Conservation (phyloP, 1,140 invertebrate genomes). For the Leguminivora glycinivorella region DNA sequence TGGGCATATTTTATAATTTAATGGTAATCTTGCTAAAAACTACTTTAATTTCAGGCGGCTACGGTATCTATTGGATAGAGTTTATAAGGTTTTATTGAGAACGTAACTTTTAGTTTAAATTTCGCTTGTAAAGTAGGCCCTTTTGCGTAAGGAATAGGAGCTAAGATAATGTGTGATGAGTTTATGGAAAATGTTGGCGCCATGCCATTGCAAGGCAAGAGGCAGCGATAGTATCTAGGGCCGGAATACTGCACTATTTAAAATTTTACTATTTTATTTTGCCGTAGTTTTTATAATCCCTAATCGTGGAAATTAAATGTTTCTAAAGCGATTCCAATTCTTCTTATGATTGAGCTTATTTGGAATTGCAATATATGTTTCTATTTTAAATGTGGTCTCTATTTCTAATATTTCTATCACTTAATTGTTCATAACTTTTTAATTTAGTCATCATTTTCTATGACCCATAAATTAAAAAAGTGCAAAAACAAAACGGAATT, state of each 20-base stretch:
- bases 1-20: constrained; percentile 65
- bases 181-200: constrained; percentile 48
- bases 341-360: neutral
- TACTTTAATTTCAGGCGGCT: constrained; percentile 39
- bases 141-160: constrained; percentile 62
- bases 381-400: too few species aligned
- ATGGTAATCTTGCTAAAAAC: constrained; percentile 39
- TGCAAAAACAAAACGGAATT: too few species aligned
- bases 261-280: constrained; percentile 50
- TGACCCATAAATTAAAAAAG: too few species aligned
- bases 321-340: neutral
- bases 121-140: constrained; percentile 56
- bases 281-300: neutral
- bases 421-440: too few species aligned
- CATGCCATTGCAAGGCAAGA: constrained; percentile 55
- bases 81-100: constrained; percentile 40
- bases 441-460: too few species aligned
- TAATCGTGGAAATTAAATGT: neutral
- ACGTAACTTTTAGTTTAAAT: constrained; percentile 49
- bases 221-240: constrained; percentile 59
- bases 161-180: constrained; percentile 43
- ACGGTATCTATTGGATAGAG: constrained; percentile 47
- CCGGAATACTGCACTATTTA: constrained; percentile 50
- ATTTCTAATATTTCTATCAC: too few species aligned
- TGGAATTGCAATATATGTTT: neutral